Evolutionary conservation across 2,113 vertebrate species (phyloP).

Genomic region (Oncorhynchus tshawytscha): DNA sequence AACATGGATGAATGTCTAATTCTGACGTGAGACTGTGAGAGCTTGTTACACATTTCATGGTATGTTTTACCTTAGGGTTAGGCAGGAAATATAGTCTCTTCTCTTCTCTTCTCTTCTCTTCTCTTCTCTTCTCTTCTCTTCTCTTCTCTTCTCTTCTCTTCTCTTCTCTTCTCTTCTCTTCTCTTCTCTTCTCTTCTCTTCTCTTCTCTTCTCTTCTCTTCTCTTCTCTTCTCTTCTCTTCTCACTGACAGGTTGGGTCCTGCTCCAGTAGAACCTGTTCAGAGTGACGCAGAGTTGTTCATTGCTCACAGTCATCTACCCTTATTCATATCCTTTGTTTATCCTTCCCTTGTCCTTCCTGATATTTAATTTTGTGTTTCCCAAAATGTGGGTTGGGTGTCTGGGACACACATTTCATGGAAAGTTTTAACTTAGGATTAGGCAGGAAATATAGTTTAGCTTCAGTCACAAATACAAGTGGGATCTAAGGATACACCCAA

Average conservation of each 20-base stretch:
- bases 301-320: not conserved
- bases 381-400: too few species aligned
- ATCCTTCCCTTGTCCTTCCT: too few species aligned
- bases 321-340: not conserved
- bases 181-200: conserved; percentile 11
- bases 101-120: not conserved
- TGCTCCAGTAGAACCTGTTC: not conserved
- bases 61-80: too few species aligned
- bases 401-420: too few species aligned
- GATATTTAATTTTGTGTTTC: not conserved
- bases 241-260: not conserved
- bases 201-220: conserved; percentile 19
- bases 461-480: too few species aligned
- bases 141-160: conserved; percentile 3
- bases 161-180: not conserved
- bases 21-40: too few species aligned
- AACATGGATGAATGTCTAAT: too few species aligned
- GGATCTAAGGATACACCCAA: too few species aligned
- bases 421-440: too few species aligned
- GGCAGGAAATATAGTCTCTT: too few species aligned
- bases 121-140: conserved; percentile 25
- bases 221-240: not conserved
- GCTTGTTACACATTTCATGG: too few species aligned
- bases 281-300: not conserved
- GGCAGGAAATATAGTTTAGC: too few species aligned